phyloP scores from a whole-genome alignment of 2,888 invertebrate species.

The Agrotis segetum region DNA sequence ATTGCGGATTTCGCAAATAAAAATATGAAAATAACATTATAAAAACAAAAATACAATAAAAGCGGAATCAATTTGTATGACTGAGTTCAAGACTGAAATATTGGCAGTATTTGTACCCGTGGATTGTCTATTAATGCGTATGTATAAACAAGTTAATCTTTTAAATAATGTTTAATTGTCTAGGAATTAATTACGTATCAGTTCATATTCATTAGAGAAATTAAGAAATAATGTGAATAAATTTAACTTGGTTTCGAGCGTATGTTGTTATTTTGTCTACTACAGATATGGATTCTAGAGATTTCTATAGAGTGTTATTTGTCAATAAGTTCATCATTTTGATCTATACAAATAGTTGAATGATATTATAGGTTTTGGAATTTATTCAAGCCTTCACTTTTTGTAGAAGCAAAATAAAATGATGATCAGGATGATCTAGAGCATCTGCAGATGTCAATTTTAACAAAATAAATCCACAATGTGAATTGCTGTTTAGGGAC shows the following conservation, averaged over 20 bases:
- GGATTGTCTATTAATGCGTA: conserved; percentile 55
- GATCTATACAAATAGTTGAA: not conserved
- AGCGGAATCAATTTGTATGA: conserved; percentile 14
- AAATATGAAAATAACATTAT: conserved; percentile 13
- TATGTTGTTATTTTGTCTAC: not conserved
- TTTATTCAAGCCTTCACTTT: conserved; percentile 6
- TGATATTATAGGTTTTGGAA: not conserved
- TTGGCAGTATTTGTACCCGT: conserved; percentile 30
- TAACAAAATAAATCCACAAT: not conserved
- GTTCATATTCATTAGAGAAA: not conserved
- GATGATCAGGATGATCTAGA: too few relatives aligned
- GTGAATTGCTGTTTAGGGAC: not conserved
- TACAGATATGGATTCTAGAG: conserved; percentile 6
- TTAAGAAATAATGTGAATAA: not conserved
- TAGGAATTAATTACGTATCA: conserved; percentile 12
- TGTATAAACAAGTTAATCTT: conserved; percentile 26
- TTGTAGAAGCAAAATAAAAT: not conserved
- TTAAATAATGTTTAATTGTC: not conserved
- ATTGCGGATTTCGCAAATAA: conserved; percentile 43
- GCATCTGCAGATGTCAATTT: conserved; percentile 10
- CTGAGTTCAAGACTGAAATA: conserved; percentile 9
- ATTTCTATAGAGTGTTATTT: conserved; percentile 41
- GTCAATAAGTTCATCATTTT: not conserved
- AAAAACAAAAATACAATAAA: conserved; percentile 21
- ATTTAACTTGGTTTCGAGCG: not conserved